Evolutionary conservation across 2,113 vertebrate species (phyloP), one percentile per base, ranked within the genome.

Genomic region (Trachemys scripta): DNA sequence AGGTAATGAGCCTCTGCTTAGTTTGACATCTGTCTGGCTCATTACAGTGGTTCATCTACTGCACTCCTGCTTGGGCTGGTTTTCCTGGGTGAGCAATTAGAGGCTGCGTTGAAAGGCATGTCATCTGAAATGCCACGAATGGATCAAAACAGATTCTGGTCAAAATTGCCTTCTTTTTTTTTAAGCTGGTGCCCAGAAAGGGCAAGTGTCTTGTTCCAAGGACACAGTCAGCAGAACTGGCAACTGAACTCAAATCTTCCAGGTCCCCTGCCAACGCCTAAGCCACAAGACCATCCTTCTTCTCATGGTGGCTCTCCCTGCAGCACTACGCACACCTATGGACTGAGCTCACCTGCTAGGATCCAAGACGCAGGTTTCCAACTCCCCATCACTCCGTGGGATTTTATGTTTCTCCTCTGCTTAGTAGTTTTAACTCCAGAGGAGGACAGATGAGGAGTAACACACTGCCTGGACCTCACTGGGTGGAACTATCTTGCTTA

Each of bases 311-410:
- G 11, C 80, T 94, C 8, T 27, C 2, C 56, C 25, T 54, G 59
- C n/a, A 81, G 10, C 76, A 45, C 29, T 65, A 11, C 42, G 24
- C 82, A 24, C 22, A 2, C 54, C n/a, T 87, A 24, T 25, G 38
- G 47, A 9, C 11, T 8, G 49, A 81, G 53, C 83, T 65, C 51
- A 20, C 57, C 16, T 14, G 14, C 9, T 35, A 2, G 8, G 42
- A 45, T 24, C 45, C 10, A 76, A 80, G 76, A 31, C 54, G 31
- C 0, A 3, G 50, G 29, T 25, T 57, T 57, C 7, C 2, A 0
- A n/a, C 47, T 12, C 19, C 10, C 62, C 27, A 1, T 24, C 62
- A 16, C 50, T 4, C 13, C 1, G 0, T 20, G 45, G 16, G 13
- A 78, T 78, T 47, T 25, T 82, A 42, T 81, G 62, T 84, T 27